Evolutionary conservation across 2,888 invertebrate genomes (phyloP).

Genomic region (Eulithis prunata): DNA sequence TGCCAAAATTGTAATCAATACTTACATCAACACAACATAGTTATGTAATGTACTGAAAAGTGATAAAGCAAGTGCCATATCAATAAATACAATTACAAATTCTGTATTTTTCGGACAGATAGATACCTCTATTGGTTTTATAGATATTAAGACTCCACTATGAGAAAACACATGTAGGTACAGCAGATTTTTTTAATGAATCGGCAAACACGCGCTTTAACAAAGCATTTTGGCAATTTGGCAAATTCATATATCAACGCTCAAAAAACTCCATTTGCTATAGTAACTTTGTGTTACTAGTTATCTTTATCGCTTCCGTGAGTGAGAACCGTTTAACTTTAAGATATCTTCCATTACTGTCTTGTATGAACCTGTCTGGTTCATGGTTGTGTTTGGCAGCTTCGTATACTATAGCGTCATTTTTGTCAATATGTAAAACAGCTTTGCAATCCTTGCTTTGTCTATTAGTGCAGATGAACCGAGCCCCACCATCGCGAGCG

Average conservation of each 20-base stretch:
- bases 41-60: no score
- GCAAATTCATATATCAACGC: background rate
- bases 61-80: no score
- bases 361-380: constrained; percentile 31
- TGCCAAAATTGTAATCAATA: no score
- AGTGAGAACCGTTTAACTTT: constrained; percentile 19
- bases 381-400: constrained; percentile 43
- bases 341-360: constrained; percentile 35
- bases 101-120: no score
- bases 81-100: no score
- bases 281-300: background rate
- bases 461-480: constrained; percentile 57
- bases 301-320: background rate
- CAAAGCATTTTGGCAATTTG: no score
- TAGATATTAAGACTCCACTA: no score
- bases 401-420: constrained; percentile 41
- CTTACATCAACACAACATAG: no score
- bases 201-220: no score
- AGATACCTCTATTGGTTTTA: no score
- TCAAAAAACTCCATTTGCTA: background rate
- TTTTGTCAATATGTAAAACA: constrained; percentile 48
- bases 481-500: constrained; percentile 45
- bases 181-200: no score
- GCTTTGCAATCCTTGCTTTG: constrained; percentile 54
- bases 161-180: no score